Evolutionary conservation across 2,113 vertebrate genomes (phyloP), one percentile per base, ranked within the genome.

Genomic region (Epinephelus moara): DNA sequence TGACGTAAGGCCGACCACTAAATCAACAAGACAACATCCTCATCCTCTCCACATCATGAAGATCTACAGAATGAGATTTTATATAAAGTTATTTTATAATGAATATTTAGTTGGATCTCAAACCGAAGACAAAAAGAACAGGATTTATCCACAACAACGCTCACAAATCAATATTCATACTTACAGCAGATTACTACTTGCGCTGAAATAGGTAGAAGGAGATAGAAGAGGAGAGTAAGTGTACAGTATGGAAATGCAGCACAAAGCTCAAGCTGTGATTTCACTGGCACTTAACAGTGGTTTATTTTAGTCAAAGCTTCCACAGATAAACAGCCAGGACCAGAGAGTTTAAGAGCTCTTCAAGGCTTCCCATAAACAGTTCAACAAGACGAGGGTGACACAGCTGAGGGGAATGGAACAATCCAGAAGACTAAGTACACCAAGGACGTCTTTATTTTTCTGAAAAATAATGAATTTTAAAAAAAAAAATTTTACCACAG

Each of bases 231-330:
- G n/a, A n/a, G n/a, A n/a, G n/a, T 21, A n/a, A 50, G 7, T 21
- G 4, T 23, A 25, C 42, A 52, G 30, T 50, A 4, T 11, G 25
- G 6, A 25, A 2, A 61, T 1, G 27, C 1, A 59, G 64, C 23
- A 42, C 6, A 7, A 33, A 61, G 50, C 9, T 27, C 63, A 70
- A 60, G 67, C 49, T 60, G 73, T 25, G 47, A 37, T 67, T 73
- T 74, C 18, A 49, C 49, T 19, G 63, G 10, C 30, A 69, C 85
- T 72, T 66, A 47, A 75, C 13, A n/a, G 19, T 9, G 60, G 87
- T 88, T 86, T 90, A 77, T 89, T 88, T 88, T 45, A 88, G 76
- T 68, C 57, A 21, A 50, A 57, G 18, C 71, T 60, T 74, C 60
- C 25, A 66, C n/a, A 17, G 64, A 71, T 87, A 85, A 87, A 87